A percentile compares a stretch with the other conserved stretches of the same genome.
phyloP scores from a whole-genome alignment of 2,113 vertebrate genomes.

The Proterorhinus semilunaris region DNA sequence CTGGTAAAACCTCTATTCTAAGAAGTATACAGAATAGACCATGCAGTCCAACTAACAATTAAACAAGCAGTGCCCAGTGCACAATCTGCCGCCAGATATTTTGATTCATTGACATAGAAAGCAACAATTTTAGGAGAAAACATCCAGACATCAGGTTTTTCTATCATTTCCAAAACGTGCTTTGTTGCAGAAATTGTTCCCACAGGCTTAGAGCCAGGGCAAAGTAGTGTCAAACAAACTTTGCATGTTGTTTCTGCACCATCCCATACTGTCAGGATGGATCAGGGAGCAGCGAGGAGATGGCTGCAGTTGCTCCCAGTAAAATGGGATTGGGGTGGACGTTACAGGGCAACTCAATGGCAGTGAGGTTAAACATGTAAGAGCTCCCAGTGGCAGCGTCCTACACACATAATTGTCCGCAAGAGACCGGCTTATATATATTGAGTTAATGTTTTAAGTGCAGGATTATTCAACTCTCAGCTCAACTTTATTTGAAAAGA shows the following conservation, averaged over 20 bases:
- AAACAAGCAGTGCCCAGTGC: too few species aligned
- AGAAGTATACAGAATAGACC: too few species aligned
- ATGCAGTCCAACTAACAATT: too few species aligned
- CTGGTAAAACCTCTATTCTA: too few species aligned
- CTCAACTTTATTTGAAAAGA: too few species aligned
- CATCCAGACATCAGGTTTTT: slow-evolving; percentile 8
- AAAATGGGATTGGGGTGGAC: slow-evolving; percentile 4
- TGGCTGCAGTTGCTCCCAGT: slow-evolving; percentile 2
- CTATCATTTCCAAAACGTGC: slow-evolving; percentile 10
- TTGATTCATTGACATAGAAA: neutral
- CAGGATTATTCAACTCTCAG: too few species aligned
- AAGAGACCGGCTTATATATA: too few species aligned
- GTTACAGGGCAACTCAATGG: neutral
- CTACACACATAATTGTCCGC: neutral
- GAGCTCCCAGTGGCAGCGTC: neutral
- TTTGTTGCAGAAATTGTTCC: neutral
- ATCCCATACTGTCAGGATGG: slow-evolving; percentile 23
- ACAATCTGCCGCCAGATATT: too few species aligned
- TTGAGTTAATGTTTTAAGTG: too few species aligned
- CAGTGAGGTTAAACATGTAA: slow-evolving; percentile 8
- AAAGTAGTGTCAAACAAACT: slow-evolving; percentile 25
- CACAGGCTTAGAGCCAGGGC: neutral
- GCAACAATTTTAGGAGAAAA: slow-evolving; percentile 8
- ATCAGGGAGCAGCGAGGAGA: neutral
- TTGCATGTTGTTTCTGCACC: slow-evolving; percentile 10